Evolutionary conservation across 2,113 vertebrate species (phyloP).

Genomic region (Eublepharis macularius): DNA sequence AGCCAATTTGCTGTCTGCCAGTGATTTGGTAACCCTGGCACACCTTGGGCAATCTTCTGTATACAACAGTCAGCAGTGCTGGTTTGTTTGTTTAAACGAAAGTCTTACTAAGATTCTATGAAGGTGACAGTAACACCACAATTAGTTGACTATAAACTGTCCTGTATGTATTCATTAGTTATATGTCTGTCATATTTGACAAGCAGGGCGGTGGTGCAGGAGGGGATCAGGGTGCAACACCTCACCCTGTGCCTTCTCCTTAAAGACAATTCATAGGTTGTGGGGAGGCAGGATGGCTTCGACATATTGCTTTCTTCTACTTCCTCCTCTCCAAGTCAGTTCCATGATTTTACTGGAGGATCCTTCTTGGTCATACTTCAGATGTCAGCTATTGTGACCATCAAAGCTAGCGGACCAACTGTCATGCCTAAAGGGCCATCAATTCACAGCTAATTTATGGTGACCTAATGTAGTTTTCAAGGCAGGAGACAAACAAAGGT

Average conservation of each 20-base stretch:
- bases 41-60: slow-evolving; percentile 39
- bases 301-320: background rate
- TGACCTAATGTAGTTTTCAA: too few relatives aligned
- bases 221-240: background rate
- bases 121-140: slow-evolving; percentile 32
- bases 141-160: slow-evolving; percentile 23
- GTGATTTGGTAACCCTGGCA: slow-evolving; percentile 50
- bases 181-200: rapidly evolving
- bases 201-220: background rate
- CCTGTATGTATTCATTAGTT: background rate
- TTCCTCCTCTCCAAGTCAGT: background rate
- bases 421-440: too few relatives aligned
- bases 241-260: background rate
- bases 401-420: too few relatives aligned
- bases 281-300: background rate
- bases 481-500: too few relatives aligned
- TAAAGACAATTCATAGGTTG: background rate
- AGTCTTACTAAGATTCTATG: slow-evolving; percentile 25
- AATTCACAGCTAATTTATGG: too few relatives aligned
- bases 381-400: too few relatives aligned
- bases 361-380: background rate
- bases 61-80: slow-evolving; percentile 42
- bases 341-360: background rate
- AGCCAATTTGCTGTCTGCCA: slow-evolving; percentile 46
- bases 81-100: slow-evolving; percentile 45